Percentiles rank a stretch among this genome's conserved stretches.
Conservation (phyloP, 1,140 invertebrate species). For the Akabosia matsudoensis region DNA sequence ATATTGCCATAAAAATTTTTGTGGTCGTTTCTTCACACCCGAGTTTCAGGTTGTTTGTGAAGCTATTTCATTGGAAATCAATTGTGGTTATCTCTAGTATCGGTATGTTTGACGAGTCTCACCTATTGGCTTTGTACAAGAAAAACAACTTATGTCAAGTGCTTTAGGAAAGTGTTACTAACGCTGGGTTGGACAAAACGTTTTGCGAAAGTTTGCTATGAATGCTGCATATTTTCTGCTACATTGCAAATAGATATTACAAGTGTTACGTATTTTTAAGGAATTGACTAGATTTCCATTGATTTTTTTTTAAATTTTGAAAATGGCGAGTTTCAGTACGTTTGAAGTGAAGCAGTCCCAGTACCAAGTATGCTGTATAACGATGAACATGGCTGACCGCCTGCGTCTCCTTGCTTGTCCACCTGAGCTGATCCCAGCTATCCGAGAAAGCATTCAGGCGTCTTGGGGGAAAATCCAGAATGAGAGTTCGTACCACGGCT, state of each 20-base stretch:
- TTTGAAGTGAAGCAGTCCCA: neutral
- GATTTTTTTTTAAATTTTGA: neutral
- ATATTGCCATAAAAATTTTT: too few species aligned
- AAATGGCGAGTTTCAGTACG: neutral
- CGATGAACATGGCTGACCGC: conserved; percentile 33
- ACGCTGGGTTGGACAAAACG: too few species aligned
- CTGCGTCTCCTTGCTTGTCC: conserved; percentile 31
- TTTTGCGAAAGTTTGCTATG: too few species aligned
- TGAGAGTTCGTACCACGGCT: conserved; percentile 33
- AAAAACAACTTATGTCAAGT: too few species aligned
- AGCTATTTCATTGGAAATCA: too few species aligned
- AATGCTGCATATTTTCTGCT: too few species aligned
- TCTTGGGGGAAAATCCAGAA: conserved; percentile 31
- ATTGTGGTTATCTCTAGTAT: too few species aligned
- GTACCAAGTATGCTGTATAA: conserved; percentile 31
- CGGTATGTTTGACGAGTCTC: too few species aligned
- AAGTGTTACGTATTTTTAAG: neutral
- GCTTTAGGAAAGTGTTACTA: too few species aligned
- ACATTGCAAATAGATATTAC: neutral
- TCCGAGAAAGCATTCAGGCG: conserved; percentile 11
- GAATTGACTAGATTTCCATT: neutral
- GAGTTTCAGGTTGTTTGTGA: too few species aligned
- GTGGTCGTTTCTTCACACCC: too few species aligned
- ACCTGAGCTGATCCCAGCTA: neutral
- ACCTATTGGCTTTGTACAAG: too few species aligned